Base-by-base conservation (phyloP, 2,113 vertebrate species). In the Bos javanicus region DNA sequence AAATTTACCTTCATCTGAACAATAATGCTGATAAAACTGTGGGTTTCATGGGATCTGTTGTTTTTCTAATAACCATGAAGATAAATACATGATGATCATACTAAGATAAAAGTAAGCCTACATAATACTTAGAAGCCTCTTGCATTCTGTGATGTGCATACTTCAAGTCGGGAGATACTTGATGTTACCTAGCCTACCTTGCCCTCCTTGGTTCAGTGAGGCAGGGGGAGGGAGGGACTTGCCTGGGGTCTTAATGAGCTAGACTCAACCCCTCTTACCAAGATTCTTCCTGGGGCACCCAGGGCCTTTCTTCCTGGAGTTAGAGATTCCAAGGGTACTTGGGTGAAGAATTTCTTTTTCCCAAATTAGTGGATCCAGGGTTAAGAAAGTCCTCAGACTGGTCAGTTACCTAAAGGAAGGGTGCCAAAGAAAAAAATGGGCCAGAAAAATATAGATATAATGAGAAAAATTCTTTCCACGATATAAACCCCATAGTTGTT, bases 51-150 rank as follows among this genome's bases (percentile, higher is more conserved):
- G 87, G 59, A 82, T 86, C 39, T 64, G 43, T 39, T 88, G n/a
- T 67, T 95, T 95, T 97, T 91, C 64, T 93, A 81, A 64, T 86
- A 54, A 76, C 48, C 1, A 10, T 86, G 56, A 95, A 91, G 93
- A 91, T 62, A 81, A 83, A 74, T 62, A 78, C 19, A n/a, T 36
- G 81, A 81, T 54, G 33, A 86, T 85, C 48, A 21, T 46, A 76
- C 43, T n/a, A 46, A 87, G 48, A 64, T 76, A 28, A 88, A 78
- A 91, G 30, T 83, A 64, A 43, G 39, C 71, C 71, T 80, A 21
- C 39, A 23, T 43, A 59, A 26, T 26, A 52, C 15, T 62, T 81
- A 62, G 56, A 81, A 78, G n/a, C 59, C 52, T 81, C 46, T 52
- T 62, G 30, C 30, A 74, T 50, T 36, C 74, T 76, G 46, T 50